Percentiles rank a stretch among this genome's conserved stretches.
These are phyloP conservation scores for Eupithecia exiguata DNA, from an alignment of 2,888 invertebrate species.

Conservation along the genomic window DNA sequence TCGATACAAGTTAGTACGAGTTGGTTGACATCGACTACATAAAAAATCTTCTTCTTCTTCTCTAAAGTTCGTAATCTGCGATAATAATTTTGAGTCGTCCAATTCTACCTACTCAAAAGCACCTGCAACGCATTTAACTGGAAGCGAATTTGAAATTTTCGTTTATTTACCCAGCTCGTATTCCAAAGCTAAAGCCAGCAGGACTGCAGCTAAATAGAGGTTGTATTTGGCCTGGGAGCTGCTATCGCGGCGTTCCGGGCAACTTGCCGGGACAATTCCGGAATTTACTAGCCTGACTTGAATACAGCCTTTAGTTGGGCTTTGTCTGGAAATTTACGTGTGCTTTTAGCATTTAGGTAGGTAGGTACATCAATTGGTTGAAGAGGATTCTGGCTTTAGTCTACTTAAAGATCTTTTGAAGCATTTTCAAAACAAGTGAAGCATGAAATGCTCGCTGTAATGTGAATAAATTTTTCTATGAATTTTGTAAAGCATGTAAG, in stretches of 20 bases:
- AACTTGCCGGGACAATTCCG: slow-evolving; percentile 49
- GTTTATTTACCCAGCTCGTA: slow-evolving; percentile 23
- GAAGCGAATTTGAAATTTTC: background rate
- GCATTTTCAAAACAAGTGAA: background rate
- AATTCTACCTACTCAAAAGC: background rate
- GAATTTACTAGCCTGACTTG: slow-evolving; percentile 53
- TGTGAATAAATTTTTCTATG: background rate
- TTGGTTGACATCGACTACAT: too few species aligned
- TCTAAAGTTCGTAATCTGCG: background rate
- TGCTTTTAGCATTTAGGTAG: background rate
- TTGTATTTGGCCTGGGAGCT: slow-evolving; percentile 40
- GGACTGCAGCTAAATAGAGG: background rate
- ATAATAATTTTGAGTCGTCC: background rate
- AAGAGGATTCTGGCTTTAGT: background rate
- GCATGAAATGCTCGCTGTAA: background rate
- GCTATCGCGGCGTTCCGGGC: slow-evolving; percentile 57
- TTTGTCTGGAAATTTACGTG: slow-evolving; percentile 23
- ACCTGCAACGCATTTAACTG: slow-evolving; percentile 2
- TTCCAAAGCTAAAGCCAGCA: slow-evolving; percentile 7
- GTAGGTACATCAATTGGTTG: background rate
- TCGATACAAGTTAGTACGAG: too few species aligned
- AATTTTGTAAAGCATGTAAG: slow-evolving; percentile 19
- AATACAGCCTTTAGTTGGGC: slow-evolving; percentile 30
- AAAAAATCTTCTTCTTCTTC: too few species aligned
- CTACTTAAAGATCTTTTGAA: background rate